Base-by-base conservation (phyloP, 1,140 invertebrate species). In the Polypedilum vanderplanki region DNA sequence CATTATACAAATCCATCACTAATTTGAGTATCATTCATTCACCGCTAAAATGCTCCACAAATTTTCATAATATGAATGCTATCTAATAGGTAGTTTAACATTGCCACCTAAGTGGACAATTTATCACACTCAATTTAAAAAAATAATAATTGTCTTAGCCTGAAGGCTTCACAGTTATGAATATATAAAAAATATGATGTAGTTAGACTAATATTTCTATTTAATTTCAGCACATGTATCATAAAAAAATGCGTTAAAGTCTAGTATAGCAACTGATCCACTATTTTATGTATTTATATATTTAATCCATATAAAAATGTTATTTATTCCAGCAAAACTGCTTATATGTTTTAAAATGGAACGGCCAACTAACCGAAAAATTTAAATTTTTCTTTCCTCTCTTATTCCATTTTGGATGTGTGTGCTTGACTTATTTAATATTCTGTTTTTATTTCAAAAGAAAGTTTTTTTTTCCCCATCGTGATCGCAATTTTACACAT, bases 241-340 rank as follows among this genome's bases (percentile, higher is more conserved):
- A n/a, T n/a, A n/a, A n/a, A n/a, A 33, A 33, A 33, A 33, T 33
- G 24, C 24, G 24, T 33, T 33, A 33, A 33, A 33, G 24, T 33
- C 24, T 33, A 33, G 24, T 33, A 33, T 33, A 1, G 5, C 5
- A 33, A 33, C 24, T 33, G 24, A 33, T 33, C 5, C 24, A 33
- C 24, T 33, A 33, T 1, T 33, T 3, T 33, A 3, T 15, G 12
- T n/a, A 57, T 57, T 12, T 15, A 57, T 57, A 57, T 57, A 8
- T 57, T 57, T 57, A 57, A 57, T 57, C 46, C 46, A 57, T n/a
- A 57, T 57, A 57, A 57, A 57, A 57, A 57, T 57, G 46, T 57
- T 12, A 57, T 57, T 57, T 57, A 15, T 57, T 57, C 46, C 46
- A 57, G n/a, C 46, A 57, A n/a, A 57, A 57, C 46, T 57, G 46